A percentile compares a stretch with the other conserved stretches of the same genome.
Conservation (phyloP, 1,140 invertebrate genomes). For the Adoxophyes honmai region DNA sequence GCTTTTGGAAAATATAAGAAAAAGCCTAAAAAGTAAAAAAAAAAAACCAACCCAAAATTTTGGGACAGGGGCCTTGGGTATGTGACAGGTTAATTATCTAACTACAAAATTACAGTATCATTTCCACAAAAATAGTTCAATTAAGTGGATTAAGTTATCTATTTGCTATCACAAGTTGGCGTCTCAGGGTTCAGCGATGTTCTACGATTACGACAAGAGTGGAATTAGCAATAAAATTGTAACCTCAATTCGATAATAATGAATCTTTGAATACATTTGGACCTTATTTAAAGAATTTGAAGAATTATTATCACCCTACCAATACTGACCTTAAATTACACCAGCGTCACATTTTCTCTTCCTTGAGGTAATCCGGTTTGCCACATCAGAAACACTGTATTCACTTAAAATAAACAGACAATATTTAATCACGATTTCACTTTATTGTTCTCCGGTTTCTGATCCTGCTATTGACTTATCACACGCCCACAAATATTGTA, state of each 20-base stretch:
- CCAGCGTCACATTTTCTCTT: constrained; percentile 68
- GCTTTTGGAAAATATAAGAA: too few species aligned
- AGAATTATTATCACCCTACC: constrained; percentile 4
- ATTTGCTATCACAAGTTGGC: too few species aligned
- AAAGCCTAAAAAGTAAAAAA: too few species aligned
- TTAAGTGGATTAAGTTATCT: too few species aligned
- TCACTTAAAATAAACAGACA: constrained; percentile 51
- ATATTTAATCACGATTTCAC: constrained; percentile 47
- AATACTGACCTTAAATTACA: constrained; percentile 60
- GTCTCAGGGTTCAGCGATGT: too few species aligned
- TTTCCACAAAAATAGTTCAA: too few species aligned
- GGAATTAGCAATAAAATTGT: background rate
- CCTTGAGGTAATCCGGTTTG: constrained; percentile 67
- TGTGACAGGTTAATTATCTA: too few species aligned
- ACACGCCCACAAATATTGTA: constrained; percentile 48
- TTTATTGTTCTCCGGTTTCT: constrained; percentile 23
- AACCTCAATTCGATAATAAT: background rate
- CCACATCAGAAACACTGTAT: constrained; percentile 63
- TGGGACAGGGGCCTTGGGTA: too few species aligned
- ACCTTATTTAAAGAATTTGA: background rate
- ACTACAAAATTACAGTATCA: too few species aligned
- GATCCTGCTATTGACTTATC: constrained; percentile 24
- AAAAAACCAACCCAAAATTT: too few species aligned
- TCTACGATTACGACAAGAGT: too few species aligned
- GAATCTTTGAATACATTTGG: background rate